These are phyloP conservation scores for Zophobas morio DNA, from an alignment of 1,140 invertebrate species.

Conservation along the genomic window DNA sequence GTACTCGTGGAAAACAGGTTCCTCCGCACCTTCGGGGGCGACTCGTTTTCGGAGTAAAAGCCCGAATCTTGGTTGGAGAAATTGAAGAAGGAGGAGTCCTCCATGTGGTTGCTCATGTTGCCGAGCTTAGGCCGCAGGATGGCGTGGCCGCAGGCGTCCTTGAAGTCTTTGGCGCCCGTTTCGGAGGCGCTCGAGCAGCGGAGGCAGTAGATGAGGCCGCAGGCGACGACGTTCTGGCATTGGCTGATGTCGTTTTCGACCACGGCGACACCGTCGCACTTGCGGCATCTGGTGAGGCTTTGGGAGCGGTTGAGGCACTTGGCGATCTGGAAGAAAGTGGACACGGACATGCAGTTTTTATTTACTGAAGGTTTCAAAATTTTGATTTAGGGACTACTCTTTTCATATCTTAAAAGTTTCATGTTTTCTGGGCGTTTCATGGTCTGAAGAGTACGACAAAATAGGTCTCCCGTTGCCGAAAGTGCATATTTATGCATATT, in stretches of 20 bases:
- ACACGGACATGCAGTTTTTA: too few species aligned
- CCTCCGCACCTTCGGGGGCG: slow-evolving; percentile 52
- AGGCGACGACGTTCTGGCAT: slow-evolving; percentile 57
- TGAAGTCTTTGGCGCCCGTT: slow-evolving; percentile 56
- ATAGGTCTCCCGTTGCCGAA: too few species aligned
- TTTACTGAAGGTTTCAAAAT: too few species aligned
- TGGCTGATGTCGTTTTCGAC: slow-evolving; percentile 60
- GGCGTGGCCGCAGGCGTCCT: slow-evolving; percentile 47
- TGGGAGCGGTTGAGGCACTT: slow-evolving; percentile 48
- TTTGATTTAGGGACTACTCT: too few species aligned
- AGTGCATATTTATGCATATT: too few species aligned
- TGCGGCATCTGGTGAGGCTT: slow-evolving; percentile 58
- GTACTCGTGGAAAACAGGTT: slow-evolving; percentile 45
- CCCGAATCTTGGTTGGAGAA: slow-evolving; percentile 28
- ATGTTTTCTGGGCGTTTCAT: too few species aligned
- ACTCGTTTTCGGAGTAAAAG: slow-evolving; percentile 34
- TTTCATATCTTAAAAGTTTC: too few species aligned
- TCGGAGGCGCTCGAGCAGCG: slow-evolving; percentile 58
- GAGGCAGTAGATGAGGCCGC: slow-evolving; percentile 60
- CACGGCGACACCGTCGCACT: slow-evolving; percentile 56
- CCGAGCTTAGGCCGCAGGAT: slow-evolving; percentile 3
- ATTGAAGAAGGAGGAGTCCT: slow-evolving; percentile 11
- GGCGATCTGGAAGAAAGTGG: slow-evolving; percentile 55
- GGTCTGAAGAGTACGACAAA: too few species aligned
- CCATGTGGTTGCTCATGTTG: slow-evolving; percentile 11